These are phyloP conservation scores for Callorhinus ursinus DNA, from an alignment of 2,113 vertebrate species.

Conservation along the genomic window DNA sequence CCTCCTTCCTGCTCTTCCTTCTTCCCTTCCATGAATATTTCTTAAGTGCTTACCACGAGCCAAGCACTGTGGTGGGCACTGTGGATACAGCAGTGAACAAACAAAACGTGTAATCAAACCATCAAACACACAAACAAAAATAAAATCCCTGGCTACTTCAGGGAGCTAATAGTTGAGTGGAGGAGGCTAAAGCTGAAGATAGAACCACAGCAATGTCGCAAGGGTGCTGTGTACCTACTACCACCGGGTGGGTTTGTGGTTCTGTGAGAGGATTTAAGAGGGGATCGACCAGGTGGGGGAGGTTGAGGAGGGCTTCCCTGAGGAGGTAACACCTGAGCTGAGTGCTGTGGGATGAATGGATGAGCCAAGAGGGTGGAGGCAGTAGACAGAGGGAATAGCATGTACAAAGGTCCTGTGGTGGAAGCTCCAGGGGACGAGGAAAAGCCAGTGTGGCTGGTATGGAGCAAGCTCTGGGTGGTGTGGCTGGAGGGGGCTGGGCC, in stretches of 20 bases:
- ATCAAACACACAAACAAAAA: neutral
- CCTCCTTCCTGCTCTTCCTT: neutral
- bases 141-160: neutral
- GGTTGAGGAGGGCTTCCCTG: neutral
- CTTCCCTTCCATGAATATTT: neutral
- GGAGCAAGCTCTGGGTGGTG: neutral
- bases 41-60: neutral
- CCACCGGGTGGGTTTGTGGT: rapidly evolving
- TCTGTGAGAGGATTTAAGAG: neutral
- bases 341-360: neutral
- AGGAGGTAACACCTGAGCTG: neutral
- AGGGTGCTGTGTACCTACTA: no score
- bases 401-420: neutral
- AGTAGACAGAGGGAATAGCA: neutral
- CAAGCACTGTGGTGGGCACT: neutral
- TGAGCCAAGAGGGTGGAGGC: neutral
- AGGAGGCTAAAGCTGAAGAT: neutral
- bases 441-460: neutral
- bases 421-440: neutral
- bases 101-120: neutral
- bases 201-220: neutral
- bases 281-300: neutral
- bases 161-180: neutral
- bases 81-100: neutral
- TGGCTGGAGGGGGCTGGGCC: neutral